Base-by-base conservation (phyloP, 1,140 invertebrate species). In the Trachymyrmex cornetzi region DNA sequence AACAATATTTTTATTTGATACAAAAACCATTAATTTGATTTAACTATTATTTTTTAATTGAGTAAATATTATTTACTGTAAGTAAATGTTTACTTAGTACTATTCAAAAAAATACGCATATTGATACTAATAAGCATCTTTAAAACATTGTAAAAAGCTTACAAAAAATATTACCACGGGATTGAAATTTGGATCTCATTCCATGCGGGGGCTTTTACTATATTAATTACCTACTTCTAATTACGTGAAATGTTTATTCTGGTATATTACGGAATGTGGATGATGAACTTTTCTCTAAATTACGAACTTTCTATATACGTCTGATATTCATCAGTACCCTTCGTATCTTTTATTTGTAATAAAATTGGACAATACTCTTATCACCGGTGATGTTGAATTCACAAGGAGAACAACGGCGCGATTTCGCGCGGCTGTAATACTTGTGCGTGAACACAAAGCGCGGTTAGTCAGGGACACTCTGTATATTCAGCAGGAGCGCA, bases 401-500 rank as follows among this genome's bases (percentile, higher is more conserved):
- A 22, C 66, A 38, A 72, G 27, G 27, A 30, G 27, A 30, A 53
- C 48, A 55, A 64, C 77, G 12, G 66, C 55, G 44, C 16, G 34
- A 66, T 85, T 85, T 79, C 50, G 34, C 82, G 72, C n/a, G 38
- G 50, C 59, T 48, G 59, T 64, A 53, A 44, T 57, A 63, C 24
- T 38, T 12, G 53, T 61, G 38, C 50, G 19, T 82, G 34, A 74
- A 72, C 50, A 81, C 61, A 38, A 59, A 55, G 34, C 53, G 66
- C 66, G 66, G 50, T 66, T 48, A 57, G 80, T 61, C 55, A 55
- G 48, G 44, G 63, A 86, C 75, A 53, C 59, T 71, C 66, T 72
- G 66, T 38, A 71, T 61, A 44, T 87, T 87, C 30, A 57, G 77
- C 48, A 71, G 44, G 22, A 22, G 66, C n/a, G 66, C 85, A 22